A percentile compares a stretch with the other conserved stretches of the same genome.
Conservation (phyloP, 2,888 invertebrate genomes). For the Mesorhabditis sp. region DNA sequence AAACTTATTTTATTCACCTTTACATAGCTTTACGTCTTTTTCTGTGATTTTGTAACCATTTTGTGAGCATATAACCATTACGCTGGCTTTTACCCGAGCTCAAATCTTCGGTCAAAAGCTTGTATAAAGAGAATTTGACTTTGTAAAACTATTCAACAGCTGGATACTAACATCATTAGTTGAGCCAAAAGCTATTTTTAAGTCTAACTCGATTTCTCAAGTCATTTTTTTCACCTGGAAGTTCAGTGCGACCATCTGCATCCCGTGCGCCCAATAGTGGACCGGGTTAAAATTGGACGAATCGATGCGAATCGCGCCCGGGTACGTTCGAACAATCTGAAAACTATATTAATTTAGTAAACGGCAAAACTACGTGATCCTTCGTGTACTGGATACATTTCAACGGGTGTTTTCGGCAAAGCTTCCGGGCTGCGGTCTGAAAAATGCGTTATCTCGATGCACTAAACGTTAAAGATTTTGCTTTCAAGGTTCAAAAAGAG, state of each 20-base stretch:
- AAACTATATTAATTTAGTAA: conserved; percentile 8
- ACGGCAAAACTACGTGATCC: conserved; percentile 67
- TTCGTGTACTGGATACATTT: conserved; percentile 78
- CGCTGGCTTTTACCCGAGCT: no score
- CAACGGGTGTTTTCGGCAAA: conserved; percentile 81
- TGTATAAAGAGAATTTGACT: no score
- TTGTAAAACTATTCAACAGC: no score
- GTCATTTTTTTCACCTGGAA: conserved; percentile 67
- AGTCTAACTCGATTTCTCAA: background rate
- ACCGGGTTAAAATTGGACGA: conserved; percentile 94
- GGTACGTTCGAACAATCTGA: conserved; percentile 69
- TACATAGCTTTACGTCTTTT: no score
- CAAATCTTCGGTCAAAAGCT: no score
- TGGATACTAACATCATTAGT: background rate
- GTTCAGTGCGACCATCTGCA: conserved; percentile 80
- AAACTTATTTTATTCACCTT: background rate
- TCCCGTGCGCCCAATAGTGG: conserved; percentile 88
- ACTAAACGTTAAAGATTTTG: background rate
- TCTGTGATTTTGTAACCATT: no score
- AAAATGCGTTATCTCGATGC: background rate
- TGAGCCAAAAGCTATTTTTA: background rate
- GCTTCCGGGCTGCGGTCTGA: conserved; percentile 78
- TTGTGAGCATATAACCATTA: background rate
- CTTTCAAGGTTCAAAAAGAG: background rate
- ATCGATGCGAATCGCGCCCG: conserved; percentile 89